These are phyloP conservation scores for Ascidia mentula DNA, from an alignment of 23 tunicate species.

Conservation along the genomic window DNA sequence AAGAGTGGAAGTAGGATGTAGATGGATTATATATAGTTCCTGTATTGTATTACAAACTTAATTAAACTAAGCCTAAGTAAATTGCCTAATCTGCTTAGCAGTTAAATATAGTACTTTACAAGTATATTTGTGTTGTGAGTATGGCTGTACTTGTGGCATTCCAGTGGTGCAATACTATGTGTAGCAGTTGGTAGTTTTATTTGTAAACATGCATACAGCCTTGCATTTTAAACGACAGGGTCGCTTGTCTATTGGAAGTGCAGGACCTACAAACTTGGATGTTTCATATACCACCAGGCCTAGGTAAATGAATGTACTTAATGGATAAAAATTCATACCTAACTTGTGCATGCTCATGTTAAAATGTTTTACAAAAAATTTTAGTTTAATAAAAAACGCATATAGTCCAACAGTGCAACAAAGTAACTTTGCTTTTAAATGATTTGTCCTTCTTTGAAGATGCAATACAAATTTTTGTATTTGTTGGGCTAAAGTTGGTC, in stretches of 20 bases:
- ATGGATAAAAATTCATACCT: no score
- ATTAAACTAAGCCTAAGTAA: not conserved
- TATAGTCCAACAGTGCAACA: no score
- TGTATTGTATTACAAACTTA: not conserved
- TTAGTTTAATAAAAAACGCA: no score
- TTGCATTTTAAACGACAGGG: conserved; percentile 3
- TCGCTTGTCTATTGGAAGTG: conserved; percentile 29
- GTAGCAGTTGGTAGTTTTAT: not conserved
- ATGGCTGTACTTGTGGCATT: not conserved
- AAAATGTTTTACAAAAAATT: no score
- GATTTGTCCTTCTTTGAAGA: no score
- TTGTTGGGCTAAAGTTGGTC: no score
- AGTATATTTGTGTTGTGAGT: not conserved
- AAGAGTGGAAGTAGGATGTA: no score
- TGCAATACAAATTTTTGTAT: no score
- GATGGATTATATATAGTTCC: no score
- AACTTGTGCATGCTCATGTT: no score
- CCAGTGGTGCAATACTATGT: no score
- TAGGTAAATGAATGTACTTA: conserved; percentile 12
- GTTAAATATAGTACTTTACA: not conserved
- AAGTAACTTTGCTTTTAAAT: no score
- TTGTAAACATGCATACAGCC: not conserved
- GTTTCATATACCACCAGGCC: conserved; percentile 9
- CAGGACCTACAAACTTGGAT: conserved; percentile 20
- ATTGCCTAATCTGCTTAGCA: not conserved